Conservation (phyloP, 2,797 vertebrate species). For the Lepilemur ruficaudatus region DNA sequence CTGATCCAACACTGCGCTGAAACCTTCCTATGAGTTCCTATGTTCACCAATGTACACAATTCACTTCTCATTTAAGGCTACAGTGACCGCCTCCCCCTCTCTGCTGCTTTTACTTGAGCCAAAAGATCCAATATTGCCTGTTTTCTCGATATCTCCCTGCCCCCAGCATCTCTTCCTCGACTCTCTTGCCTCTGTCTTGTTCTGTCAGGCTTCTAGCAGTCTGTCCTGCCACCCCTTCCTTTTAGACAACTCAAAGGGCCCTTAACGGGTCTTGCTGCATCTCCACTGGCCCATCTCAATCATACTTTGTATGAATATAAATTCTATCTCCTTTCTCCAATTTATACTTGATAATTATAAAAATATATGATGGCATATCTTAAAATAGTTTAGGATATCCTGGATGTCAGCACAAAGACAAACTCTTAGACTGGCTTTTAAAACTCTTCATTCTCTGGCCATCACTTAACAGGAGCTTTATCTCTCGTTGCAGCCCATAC, state of each 20-base stretch:
- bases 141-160: not conserved
- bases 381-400: not conserved
- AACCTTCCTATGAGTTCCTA: not conserved
- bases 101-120: not conserved
- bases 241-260: not conserved
- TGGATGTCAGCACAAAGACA: not conserved
- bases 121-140: not conserved
- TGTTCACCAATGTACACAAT: not conserved
- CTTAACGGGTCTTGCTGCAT: not conserved
- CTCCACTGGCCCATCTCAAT: not conserved
- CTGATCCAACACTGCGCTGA: not conserved
- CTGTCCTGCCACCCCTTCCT: not conserved
- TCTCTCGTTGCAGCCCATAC: not conserved
- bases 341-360: not conserved
- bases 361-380: not conserved
- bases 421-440: not conserved
- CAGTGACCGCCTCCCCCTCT: accelerated
- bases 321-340: not conserved
- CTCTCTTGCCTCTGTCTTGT: not conserved
- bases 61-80: not conserved
- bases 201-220: not conserved
- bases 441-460: not conserved
- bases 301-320: not conserved
- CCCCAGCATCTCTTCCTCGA: not conserved
- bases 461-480: not conserved